Conservation (phyloP, 2,797 vertebrate species). For the Liasis olivaceus region DNA sequence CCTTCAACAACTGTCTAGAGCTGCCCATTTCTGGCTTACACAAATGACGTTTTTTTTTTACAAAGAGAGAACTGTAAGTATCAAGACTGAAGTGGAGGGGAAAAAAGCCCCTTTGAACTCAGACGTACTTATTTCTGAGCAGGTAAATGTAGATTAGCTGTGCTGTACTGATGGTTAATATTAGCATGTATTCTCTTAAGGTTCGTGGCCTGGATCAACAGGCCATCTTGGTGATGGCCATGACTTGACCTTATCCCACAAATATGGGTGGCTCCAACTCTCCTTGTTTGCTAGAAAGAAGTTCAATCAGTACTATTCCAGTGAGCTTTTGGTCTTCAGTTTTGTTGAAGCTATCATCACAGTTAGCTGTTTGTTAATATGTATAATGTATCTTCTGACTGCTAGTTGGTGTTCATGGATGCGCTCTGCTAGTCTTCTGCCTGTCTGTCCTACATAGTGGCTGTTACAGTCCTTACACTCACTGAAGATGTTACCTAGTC, state of each 20-base stretch:
- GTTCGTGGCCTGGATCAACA: background rate
- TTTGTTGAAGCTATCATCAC: background rate
- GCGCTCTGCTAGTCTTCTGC: too few relatives aligned
- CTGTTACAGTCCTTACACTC: too few relatives aligned
- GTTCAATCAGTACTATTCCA: background rate
- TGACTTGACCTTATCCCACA: background rate
- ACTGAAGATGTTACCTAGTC: too few relatives aligned
- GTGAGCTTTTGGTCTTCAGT: background rate
- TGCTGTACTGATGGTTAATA: background rate
- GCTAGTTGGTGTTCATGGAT: too few relatives aligned
- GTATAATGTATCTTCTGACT: too few relatives aligned
- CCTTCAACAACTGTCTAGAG: background rate
- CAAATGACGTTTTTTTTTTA: background rate
- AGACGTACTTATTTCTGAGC: too few relatives aligned
- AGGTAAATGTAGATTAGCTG: too few relatives aligned
- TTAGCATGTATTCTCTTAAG: background rate
- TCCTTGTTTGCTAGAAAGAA: background rate
- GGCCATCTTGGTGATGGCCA: background rate
- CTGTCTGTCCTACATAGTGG: too few relatives aligned
- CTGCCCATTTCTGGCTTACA: background rate
- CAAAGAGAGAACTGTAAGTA: too few relatives aligned
- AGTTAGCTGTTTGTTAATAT: background rate
- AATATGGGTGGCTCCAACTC: background rate
- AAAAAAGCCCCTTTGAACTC: too few relatives aligned
- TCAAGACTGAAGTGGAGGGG: too few relatives aligned